phyloP scores from a whole-genome alignment of 2,888 invertebrate genomes.

The Temnothorax unifasciatus region DNA sequence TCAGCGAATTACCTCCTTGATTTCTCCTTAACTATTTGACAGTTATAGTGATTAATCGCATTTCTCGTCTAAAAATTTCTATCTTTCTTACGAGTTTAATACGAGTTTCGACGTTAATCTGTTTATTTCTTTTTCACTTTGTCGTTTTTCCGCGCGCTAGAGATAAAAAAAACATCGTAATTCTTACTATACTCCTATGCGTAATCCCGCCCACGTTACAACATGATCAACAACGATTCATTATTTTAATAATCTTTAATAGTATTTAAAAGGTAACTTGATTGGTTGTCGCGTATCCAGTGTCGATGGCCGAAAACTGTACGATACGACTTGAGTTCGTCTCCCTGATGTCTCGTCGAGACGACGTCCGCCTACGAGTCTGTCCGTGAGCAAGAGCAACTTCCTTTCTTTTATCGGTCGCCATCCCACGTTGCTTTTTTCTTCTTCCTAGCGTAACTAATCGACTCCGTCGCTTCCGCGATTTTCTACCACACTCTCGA shows the following conservation, averaged over 20 bases:
- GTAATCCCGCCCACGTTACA: slow-evolving; percentile 68
- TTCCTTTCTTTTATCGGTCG: slow-evolving; percentile 43
- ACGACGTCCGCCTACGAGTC: slow-evolving; percentile 69
- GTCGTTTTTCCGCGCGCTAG: slow-evolving; percentile 54
- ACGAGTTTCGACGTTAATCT: slow-evolving; percentile 37
- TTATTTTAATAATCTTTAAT: slow-evolving; percentile 77
- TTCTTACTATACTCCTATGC: slow-evolving; percentile 56
- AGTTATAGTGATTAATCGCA: slow-evolving; percentile 36
- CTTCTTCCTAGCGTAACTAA: slow-evolving; percentile 19
- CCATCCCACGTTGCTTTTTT: slow-evolving; percentile 39
- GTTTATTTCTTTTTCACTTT: slow-evolving; percentile 73
- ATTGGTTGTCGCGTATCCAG: slow-evolving; percentile 85
- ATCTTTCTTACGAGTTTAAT: slow-evolving; percentile 32
- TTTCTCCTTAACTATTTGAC: slow-evolving; percentile 37
- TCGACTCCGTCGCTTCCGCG: slow-evolving; percentile 37
- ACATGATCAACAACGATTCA: slow-evolving; percentile 83
- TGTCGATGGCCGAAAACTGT: slow-evolving; percentile 78
- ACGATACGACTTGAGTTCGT: slow-evolving; percentile 65
- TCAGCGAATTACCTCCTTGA: slow-evolving; percentile 27
- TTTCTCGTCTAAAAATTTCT: slow-evolving; percentile 40
- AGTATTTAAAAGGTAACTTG: slow-evolving; percentile 85
- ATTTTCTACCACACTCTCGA: slow-evolving; percentile 34
- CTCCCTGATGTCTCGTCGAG: slow-evolving; percentile 50
- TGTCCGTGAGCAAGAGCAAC: slow-evolving; percentile 73
- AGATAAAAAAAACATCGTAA: slow-evolving; percentile 48